These are phyloP conservation scores for Centroberyx gerrardi DNA, from an alignment of 2,797 vertebrate species.

Conservation along the genomic window DNA sequence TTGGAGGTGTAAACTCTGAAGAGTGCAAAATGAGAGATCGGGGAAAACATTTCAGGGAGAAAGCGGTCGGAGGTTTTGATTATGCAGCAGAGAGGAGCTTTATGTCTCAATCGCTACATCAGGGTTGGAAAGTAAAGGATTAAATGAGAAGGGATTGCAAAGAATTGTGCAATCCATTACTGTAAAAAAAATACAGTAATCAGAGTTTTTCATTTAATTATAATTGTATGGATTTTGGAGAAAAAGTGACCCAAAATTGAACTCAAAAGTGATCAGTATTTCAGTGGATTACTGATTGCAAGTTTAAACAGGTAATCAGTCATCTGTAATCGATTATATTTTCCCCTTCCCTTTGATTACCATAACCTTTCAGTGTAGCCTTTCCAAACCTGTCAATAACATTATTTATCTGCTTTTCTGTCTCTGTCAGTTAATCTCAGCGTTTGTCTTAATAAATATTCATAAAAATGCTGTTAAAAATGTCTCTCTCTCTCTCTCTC, in stretches of 20 bases:
- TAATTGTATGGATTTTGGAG: not conserved
- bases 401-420: conserved; percentile 12
- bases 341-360: not conserved
- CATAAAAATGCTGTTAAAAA: not conserved
- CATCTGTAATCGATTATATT: no score
- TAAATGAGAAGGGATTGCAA: not conserved
- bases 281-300: not conserved
- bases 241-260: not conserved
- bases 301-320: no score
- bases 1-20: conserved; percentile 38
- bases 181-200: not conserved
- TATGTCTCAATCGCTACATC: conserved; percentile 29
- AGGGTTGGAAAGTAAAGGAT: conserved; percentile 27
- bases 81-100: conserved; percentile 32
- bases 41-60: conserved; percentile 25
- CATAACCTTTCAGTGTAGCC: no score
- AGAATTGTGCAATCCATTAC: not conserved
- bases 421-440: conserved; percentile 1
- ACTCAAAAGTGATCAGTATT: not conserved
- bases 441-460: conserved; percentile 1
- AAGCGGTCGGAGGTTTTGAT: conserved; percentile 34
- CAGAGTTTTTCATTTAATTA: not conserved
- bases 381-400: no score
- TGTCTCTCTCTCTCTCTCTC: no score
- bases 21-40: conserved; percentile 33